Percentiles rank a stretch among this genome's conserved stretches.
Conservation (phyloP, 2,888 invertebrate species). For the Heliconius hortense region DNA sequence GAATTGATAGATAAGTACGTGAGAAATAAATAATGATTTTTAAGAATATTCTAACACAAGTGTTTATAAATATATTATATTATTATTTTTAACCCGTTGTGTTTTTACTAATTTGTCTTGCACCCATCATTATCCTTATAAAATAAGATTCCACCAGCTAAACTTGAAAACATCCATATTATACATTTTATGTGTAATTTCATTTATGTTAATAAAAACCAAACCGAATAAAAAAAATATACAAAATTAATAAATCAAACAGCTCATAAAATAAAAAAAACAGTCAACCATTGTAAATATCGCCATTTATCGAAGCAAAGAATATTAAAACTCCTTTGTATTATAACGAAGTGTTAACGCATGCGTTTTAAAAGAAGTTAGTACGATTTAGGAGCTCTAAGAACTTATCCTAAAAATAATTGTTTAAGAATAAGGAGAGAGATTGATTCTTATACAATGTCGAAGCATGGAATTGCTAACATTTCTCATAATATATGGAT, state of each 20-base stretch:
- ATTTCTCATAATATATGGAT: slow-evolving; percentile 8
- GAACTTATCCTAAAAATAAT: slow-evolving; percentile 26
- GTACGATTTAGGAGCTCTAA: slow-evolving; percentile 34
- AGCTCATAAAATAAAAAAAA: slow-evolving; percentile 22
- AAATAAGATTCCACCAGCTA: slow-evolving; percentile 78
- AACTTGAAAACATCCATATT: slow-evolving; percentile 44
- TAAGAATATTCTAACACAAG: slow-evolving; percentile 82
- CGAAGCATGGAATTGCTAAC: slow-evolving; percentile 50
- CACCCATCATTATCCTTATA: slow-evolving; percentile 57
- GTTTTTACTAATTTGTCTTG: slow-evolving; percentile 74
- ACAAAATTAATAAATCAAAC: neutral
- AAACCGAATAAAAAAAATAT: neutral
- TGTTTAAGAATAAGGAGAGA: slow-evolving; percentile 38
- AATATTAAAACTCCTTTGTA: slow-evolving; percentile 59
- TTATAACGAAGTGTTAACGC: slow-evolving; percentile 53
- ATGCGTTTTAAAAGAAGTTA: slow-evolving; percentile 44
- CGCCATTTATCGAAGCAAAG: slow-evolving; percentile 58
- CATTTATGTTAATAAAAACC: neutral
- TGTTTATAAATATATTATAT: slow-evolving; percentile 83
- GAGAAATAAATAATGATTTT: slow-evolving; percentile 80
- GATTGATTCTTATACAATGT: slow-evolving; percentile 33
- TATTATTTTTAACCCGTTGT: slow-evolving; percentile 80
- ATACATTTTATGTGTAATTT: slow-evolving; percentile 21
- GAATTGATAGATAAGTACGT: slow-evolving; percentile 79
- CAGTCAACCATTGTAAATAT: slow-evolving; percentile 52